Evolutionary conservation across 2,888 invertebrate species (phyloP), one percentile per base, ranked within the genome.

Genomic region (Phalangium opilio): DNA sequence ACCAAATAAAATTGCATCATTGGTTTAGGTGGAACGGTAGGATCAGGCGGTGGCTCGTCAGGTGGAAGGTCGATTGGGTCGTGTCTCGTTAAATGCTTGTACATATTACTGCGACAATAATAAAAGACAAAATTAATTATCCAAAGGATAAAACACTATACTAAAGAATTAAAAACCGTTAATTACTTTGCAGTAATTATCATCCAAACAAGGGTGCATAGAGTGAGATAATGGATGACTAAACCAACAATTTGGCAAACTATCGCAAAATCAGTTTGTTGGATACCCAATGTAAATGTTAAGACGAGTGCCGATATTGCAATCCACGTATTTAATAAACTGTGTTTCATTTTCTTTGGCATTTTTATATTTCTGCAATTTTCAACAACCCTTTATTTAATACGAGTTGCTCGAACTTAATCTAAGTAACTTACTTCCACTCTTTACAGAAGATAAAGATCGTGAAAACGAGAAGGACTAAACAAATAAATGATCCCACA

Each of bases 171-270:
- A 49, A 44, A n/a, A n/a, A 51, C n/a, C n/a, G 14, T 11, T 19
- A 50, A 41, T 41, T 38, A 74, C 74, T 71, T 74, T 7, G 73
- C 78, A 1, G 83, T 80, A 2, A 87, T 85, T 52, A 85, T 82
- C 74, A 89, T 81, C 90, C 90, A 91, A 33, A 90, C 67, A 45
- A 89, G 64, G 46, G 82, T 79, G n/a, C 81, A 84, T 2, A 90
- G 67, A 0, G 84, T 83, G 50, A 90, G 71, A 64, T 90, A 91
- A 66, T 90, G 90, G 56, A 90, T 74, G 3, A 77, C 65, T 49
- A 90, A 70, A 0, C 90, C 90, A 18, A 89, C 70, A 8, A 79
- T 72, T 62, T 85, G 83, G 59, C 90, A 91, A 2, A 61, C 59
- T 35, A 83, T 68, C 52, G 75, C 71, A 56, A 82, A 79, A 62